Conservation (phyloP, 2,797 vertebrate species). For the Dermochelys coriacea region DNA sequence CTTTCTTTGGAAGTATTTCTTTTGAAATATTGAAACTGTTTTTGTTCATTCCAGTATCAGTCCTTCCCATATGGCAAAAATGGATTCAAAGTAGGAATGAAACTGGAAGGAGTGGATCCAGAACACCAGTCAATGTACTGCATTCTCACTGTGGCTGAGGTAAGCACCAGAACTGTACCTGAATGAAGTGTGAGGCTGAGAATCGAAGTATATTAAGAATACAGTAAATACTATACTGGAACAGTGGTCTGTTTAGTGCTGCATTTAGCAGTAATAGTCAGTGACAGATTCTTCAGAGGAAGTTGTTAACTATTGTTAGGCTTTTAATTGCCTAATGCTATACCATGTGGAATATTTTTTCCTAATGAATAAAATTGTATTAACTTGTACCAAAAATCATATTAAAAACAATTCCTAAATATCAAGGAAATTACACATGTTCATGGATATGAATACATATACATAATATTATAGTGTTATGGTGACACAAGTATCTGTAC, state of each 20-base stretch:
- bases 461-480: not conserved
- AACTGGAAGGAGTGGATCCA: constrained; percentile 87
- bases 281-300: not conserved
- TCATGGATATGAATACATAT: not conserved
- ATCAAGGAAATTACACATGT: not conserved
- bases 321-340: not conserved
- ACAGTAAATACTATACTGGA: not conserved
- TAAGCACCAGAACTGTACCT: constrained; percentile 41
- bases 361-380: not conserved
- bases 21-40: constrained; percentile 6
- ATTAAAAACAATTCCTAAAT: not conserved
- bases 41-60: constrained; percentile 82
- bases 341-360: not conserved
- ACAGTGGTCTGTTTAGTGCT: not conserved
- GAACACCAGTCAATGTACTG: constrained; percentile 89
- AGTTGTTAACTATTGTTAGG: not conserved
- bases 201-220: accelerated
- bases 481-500: not conserved
- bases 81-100: constrained; percentile 88
- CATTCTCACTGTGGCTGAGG: constrained; percentile 86
- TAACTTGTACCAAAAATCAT: not conserved
- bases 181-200: not conserved
- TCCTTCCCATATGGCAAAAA: constrained; percentile 89
- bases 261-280: not conserved
- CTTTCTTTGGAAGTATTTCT: not conserved